A percentile compares a stretch with the other conserved stretches of the same genome.
phyloP scores from a whole-genome alignment of 1,140 invertebrate species.

The Schlechtendalia chinensis region DNA sequence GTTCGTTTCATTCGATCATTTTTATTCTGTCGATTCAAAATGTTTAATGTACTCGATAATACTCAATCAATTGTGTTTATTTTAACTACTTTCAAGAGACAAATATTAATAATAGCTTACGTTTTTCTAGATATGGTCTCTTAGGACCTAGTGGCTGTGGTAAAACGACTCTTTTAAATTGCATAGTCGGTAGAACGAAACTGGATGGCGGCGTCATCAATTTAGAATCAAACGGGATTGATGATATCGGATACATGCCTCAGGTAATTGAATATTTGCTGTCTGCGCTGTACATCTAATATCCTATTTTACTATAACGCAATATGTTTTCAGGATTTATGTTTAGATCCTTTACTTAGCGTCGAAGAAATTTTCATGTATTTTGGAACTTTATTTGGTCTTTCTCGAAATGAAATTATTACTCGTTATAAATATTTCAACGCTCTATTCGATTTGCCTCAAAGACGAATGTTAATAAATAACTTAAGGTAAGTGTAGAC shows the following conservation, averaged over 20 bases:
- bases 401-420: slow-evolving; percentile 65
- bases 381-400: slow-evolving; percentile 83
- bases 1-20: too few relatives aligned
- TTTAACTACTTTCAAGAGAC: too few relatives aligned
- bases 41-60: too few relatives aligned
- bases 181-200: slow-evolving; percentile 77
- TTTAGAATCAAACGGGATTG: slow-evolving; percentile 73
- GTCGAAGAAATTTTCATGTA: slow-evolving; percentile 81
- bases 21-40: too few relatives aligned
- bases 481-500: slow-evolving; percentile 51
- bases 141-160: slow-evolving; percentile 82
- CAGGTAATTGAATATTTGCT: slow-evolving; percentile 56
- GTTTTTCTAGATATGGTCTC: slow-evolving; percentile 72
- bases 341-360: slow-evolving; percentile 81
- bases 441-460: slow-evolving; percentile 51
- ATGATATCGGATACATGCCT: slow-evolving; percentile 69
- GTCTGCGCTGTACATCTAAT: background rate
- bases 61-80: too few relatives aligned
- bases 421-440: slow-evolving; percentile 60
- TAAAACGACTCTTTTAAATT: slow-evolving; percentile 81
- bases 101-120: too few relatives aligned
- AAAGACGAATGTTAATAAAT: slow-evolving; percentile 51
- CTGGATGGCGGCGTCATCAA: slow-evolving; percentile 80
- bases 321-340: slow-evolving; percentile 68
- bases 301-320: background rate